Evolutionary conservation across 2,888 invertebrate species (phyloP).

Genomic region (Agrotis ipsilon): DNA sequence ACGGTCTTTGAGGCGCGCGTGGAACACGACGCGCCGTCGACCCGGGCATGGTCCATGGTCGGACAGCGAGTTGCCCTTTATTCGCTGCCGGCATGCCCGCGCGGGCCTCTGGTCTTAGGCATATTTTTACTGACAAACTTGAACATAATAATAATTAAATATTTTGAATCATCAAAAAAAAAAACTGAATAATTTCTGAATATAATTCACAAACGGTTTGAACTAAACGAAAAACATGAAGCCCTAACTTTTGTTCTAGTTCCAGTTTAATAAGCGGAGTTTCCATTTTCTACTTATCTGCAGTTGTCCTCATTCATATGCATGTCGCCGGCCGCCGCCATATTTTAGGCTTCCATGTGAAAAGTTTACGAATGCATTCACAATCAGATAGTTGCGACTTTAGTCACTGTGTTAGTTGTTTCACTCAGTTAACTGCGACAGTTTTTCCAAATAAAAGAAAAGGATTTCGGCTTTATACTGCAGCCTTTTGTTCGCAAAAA

Average conservation of each 20-base stretch:
- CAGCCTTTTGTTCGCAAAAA: not conserved
- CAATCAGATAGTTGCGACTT: not conserved
- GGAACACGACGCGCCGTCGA: too few relatives aligned
- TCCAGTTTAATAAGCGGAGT: not conserved
- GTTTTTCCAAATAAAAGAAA: not conserved
- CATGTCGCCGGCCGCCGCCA: not conserved
- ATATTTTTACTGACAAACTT: too few relatives aligned
- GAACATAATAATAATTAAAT: too few relatives aligned
- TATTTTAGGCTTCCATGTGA: slow-evolving; percentile 8
- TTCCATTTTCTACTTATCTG: slow-evolving; percentile 2
- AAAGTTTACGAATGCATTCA: slow-evolving; percentile 13
- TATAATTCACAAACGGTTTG: not conserved
- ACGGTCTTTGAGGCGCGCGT: too few relatives aligned
- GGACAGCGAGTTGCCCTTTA: too few relatives aligned
- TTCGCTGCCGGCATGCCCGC: too few relatives aligned
- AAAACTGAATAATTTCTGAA: too few relatives aligned
- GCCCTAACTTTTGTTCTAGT: not conserved
- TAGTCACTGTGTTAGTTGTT: not conserved
- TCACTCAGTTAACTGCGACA: not conserved
- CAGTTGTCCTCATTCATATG: slow-evolving; percentile 18
- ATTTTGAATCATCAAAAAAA: too few relatives aligned
- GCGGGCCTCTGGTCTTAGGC: too few relatives aligned
- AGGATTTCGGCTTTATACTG: not conserved
- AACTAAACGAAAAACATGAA: not conserved
- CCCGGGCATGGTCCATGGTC: too few relatives aligned